Base-by-base conservation (phyloP, 2,888 invertebrate species). In the Pollenia labialis region DNA sequence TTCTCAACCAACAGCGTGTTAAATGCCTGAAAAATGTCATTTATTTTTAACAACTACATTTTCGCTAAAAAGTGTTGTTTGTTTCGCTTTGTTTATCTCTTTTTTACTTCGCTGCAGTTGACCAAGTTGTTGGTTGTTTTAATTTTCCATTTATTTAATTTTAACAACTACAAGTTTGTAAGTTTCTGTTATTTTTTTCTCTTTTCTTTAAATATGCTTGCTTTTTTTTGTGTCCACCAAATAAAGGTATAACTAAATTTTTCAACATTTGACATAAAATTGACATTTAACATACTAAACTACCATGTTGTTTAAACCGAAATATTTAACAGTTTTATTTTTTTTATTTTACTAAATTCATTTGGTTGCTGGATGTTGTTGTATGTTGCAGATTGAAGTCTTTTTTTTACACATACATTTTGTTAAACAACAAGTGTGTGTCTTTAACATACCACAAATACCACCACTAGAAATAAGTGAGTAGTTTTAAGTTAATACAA, bases 261-360 rank as follows among this genome's bases (percentile, higher is more conserved):
- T 79, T 54, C 74, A 82, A 82, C 80, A 85, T 85, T 90, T 90
- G 92, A 91, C 92, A 90, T 88, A 89, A 91, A 91, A 91, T 89
- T 91, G 91, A 91, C 91, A 90, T 91, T 90, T 91, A 89, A 92
- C 91, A 90, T 91, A 91, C 89, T 90, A 89, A 89, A 85, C 83
- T 85, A 85, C 88, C 88, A 88, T 86, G 80, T 88, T 74, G 46
- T 82, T 75, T 80, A 66, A 84, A 74, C 32, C 46, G 42, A 82
- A 84, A 79, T 68, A 79, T 68, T 75, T 75, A 68, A 68, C 18
- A 66, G 50, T 75, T 74, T 81, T 64, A n/a, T 68, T 68, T 8
- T 68, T 16, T 40, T 11, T 68, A 9, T 40, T 16, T 74, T 6
- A 14, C 1, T 18, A 4, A 2, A 50, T 56, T 72, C 54, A 46